A percentile compares a stretch with the other conserved stretches of the same genome.
Evolutionary conservation across 2,888 invertebrate genomes (phyloP).

Genomic region (Cheilosia impressa): DNA sequence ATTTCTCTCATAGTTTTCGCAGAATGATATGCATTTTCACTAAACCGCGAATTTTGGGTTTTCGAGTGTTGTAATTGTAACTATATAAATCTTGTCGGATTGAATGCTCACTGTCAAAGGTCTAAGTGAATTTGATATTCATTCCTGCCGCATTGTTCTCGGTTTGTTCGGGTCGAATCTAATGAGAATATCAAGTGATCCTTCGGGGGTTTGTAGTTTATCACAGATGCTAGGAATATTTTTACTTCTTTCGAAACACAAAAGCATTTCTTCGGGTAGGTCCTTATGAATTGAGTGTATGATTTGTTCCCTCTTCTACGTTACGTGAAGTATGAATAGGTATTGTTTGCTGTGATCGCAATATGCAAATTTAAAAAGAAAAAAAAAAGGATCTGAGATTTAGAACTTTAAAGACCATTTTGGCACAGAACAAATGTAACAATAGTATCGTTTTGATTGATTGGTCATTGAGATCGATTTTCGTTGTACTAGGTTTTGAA

Average conservation of each 20-base stretch:
- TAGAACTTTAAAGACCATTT: conserved; percentile 42
- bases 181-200: conserved; percentile 70
- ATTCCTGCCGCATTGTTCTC: conserved; percentile 43
- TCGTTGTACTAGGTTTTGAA: conserved; percentile 26
- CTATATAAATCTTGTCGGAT: conserved; percentile 34
- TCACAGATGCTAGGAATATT: conserved; percentile 53
- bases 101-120: conserved; percentile 22
- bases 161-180: conserved; percentile 42
- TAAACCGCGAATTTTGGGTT: conserved; percentile 70
- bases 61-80: conserved; percentile 32
- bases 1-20: conserved; percentile 21
- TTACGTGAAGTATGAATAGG: conserved; percentile 43
- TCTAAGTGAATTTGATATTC: conserved; percentile 49
- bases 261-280: conserved; percentile 56
- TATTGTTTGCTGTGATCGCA: conserved; percentile 51
- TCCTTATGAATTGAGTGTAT: conserved; percentile 58
- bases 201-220: conserved; percentile 57
- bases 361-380: conserved; percentile 60
- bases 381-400: conserved; percentile 15
- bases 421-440: conserved; percentile 53
- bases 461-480: conserved; percentile 70
- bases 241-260: conserved; percentile 31
- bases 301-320: conserved; percentile 29
- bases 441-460: conserved; percentile 74
- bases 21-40: conserved; percentile 49